Conservation (phyloP, 2,797 vertebrate genomes). For the Propithecus perrieri region DNA sequence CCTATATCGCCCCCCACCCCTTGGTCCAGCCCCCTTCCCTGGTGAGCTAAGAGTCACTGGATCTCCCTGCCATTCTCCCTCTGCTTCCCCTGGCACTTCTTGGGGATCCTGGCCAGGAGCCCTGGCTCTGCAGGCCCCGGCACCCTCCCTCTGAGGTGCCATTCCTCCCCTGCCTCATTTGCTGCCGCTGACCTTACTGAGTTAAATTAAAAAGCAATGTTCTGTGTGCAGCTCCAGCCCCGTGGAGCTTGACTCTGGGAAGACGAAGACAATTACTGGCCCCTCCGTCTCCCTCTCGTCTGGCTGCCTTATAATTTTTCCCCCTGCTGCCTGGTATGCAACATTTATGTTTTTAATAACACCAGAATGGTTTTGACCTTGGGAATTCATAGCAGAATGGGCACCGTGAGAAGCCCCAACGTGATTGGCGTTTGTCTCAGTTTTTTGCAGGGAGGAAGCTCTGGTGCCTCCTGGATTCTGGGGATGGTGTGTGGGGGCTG, state of each 20-base stretch:
- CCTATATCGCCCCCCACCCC: no score
- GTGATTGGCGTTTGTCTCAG: conserved; percentile 74
- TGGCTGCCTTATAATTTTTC: conserved; percentile 77
- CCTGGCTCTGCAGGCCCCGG: background rate
- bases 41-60: background rate
- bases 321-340: conserved; percentile 79
- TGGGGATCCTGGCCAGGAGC: background rate
- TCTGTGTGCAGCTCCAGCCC: conserved; percentile 83
- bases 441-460: conserved; percentile 49
- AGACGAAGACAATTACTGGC: conserved; percentile 79
- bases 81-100: background rate
- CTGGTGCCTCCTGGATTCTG: background rate
- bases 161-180: conserved; percentile 79
- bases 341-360: conserved; percentile 86
- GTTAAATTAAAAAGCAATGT: conserved; percentile 87
- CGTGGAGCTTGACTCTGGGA: conserved; percentile 83
- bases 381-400: conserved; percentile 81
- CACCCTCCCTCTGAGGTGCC: conserved; percentile 36
- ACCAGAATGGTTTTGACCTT: conserved; percentile 86
- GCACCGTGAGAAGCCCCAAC: conserved; percentile 55
- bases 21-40: background rate
- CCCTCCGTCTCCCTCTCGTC: conserved; percentile 67
- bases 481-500: background rate
- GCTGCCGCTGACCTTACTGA: conserved; percentile 84
- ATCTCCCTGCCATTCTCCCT: background rate